Evolutionary conservation across 92 coral and sea anemone genomes (phyloP), one percentile per base, ranked within the genome.

Genomic region (Actinernus sp.): DNA sequence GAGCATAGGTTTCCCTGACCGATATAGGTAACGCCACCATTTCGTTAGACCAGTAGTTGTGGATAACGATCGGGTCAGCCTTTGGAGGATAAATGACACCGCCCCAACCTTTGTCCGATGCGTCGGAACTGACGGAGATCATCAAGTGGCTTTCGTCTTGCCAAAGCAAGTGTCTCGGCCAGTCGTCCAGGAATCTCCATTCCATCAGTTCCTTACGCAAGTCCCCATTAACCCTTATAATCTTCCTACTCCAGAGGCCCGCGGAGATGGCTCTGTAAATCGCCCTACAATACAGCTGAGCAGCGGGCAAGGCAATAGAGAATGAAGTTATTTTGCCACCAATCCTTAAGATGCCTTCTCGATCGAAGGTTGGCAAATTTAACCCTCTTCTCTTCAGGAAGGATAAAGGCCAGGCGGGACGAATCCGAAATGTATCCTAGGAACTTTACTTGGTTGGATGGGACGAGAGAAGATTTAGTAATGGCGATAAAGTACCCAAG

Each of bases 91-190:
- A 32, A 9, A 58, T 18, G 12, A 26, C 2, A 14, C 46, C 65
- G 7, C 65, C 65, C 65, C 65, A 58, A 27, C 65, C 65, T 2
- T 21, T 27, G 54, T 58, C 31, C 7, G 65, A 58, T 16, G 65
- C 65, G 20, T 58, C 54, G 20, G 65, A 45, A 23, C 10, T 45
- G 19, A 45, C 19, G 21, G 52, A 45, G 22, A 45, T 23, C 52
- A 4, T 45, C 8, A 45, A 17, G 52, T 45, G 52, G 10, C 21
- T 8, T 17, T 45, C 52, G 19, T 45, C 21, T 5, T 9, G 52
- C 52, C 52, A 45, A 8, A 23, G 52, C 18, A 45, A 12, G 19
- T 6, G 4, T 17, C 10, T 23, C 8, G 22, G 19, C 52, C 52
- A 18, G 19, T 17, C 19, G 52, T 45, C 52, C 5, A 45, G 21